phyloP scores from a whole-genome alignment of 2,797 vertebrate species.

The Trachurus trachurus region DNA sequence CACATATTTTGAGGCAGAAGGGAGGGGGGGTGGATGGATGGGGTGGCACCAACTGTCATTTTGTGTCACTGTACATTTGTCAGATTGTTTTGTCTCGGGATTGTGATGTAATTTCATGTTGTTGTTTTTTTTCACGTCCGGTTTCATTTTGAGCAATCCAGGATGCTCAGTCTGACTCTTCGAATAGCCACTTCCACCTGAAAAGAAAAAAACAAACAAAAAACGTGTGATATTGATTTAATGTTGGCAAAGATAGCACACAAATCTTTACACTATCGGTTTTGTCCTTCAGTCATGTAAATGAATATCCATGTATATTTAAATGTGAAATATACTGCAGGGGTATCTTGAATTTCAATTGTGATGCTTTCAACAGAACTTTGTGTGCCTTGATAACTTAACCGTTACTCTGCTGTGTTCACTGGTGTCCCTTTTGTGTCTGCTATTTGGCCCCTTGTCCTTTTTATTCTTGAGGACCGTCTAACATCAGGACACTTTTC shows the following conservation, averaged over 20 bases:
- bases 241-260: slow-evolving; percentile 72
- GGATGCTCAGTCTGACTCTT: slow-evolving; percentile 66
- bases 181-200: slow-evolving; percentile 60
- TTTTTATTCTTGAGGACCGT: slow-evolving; percentile 55
- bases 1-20: slow-evolving; percentile 58
- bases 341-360: slow-evolving; percentile 81
- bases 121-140: slow-evolving; percentile 31
- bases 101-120: slow-evolving; percentile 54
- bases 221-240: slow-evolving; percentile 41
- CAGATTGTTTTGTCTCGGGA: slow-evolving; percentile 58
- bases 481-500: slow-evolving; percentile 54
- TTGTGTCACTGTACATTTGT: slow-evolving; percentile 65
- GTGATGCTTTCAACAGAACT: slow-evolving; percentile 85
- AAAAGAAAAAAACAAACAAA: not conserved
- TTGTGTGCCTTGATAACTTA: slow-evolving; percentile 87
- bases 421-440: slow-evolving; percentile 74
- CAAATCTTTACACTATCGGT: slow-evolving; percentile 64
- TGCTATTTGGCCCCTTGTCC: slow-evolving; percentile 52
- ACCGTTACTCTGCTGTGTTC: slow-evolving; percentile 79
- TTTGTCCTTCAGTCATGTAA: slow-evolving; percentile 75
- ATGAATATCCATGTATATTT: slow-evolving; percentile 82
- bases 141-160: slow-evolving; percentile 50
- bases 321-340: slow-evolving; percentile 86
- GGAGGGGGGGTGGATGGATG: not conserved
- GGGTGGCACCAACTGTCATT: slow-evolving; percentile 62